Evolutionary conservation across 1,140 invertebrate species (phyloP), one percentile per base, ranked within the genome.

Genomic region (Drosophila obscura): DNA sequence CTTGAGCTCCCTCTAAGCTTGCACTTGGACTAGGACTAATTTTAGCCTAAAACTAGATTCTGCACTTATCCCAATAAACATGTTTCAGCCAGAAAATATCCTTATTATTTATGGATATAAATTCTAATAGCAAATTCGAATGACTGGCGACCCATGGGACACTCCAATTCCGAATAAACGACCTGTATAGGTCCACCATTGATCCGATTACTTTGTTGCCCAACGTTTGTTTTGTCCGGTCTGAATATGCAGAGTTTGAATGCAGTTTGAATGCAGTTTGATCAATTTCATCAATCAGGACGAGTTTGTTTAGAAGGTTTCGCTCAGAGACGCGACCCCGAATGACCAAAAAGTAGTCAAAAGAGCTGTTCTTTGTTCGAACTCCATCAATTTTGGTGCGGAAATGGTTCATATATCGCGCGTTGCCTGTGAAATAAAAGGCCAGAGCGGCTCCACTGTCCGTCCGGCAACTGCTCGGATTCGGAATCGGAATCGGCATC

Each of bases 171-270:
- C 67, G 52, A 26, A 39, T 50, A 69, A 11, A 69, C 52, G 64
- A 69, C 51, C 67, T 58, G 65, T 51, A 69, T 69, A 43, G 57
- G 66, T 43, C 65, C 51, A 50, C 28, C 26, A 58, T 69, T 69
- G 64, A 71, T 71, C 67, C 67, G 67, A 69, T 71, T 71, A 71
- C 69, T 53, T 58, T 69, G 66, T 51, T 35, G 66, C 44, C n/a
- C 64, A 68, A 31, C 57, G 45, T 50, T 69, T 69, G 64, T 58
- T 44, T 57, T 65, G 45, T 39, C 11, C 35, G 3, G 69, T 39
- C 31, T 39, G 69, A 66, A 53, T 53, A 53, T 50, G 67, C 43
- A 44, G 65, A 44, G 16, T 16, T 16, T 16, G 16, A 16, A 16
- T 69, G 67, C 67, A 69, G 69, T 69, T 69, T 16, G 16, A 16